Evolutionary conservation across 2,797 vertebrate genomes (phyloP).

Genomic region (Chromis chromis): DNA sequence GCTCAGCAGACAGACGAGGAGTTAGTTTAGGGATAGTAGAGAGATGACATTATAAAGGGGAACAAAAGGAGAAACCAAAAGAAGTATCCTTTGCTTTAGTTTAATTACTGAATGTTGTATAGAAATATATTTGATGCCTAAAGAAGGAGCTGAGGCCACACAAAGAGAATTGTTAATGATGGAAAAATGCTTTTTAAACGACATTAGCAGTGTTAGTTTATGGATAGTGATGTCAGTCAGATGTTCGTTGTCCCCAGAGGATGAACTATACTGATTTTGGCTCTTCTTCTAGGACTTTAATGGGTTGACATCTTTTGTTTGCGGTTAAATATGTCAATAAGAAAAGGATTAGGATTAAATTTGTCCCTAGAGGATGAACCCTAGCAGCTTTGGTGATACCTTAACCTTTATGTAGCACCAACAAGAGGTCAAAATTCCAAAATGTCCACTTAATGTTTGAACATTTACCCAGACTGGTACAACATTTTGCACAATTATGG

Average conservation of each 20-base stretch:
- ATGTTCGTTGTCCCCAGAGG: too few species aligned
- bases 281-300: too few species aligned
- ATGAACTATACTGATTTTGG: too few species aligned
- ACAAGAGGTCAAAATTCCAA: too few species aligned
- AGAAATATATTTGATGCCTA: not conserved
- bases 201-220: too few species aligned
- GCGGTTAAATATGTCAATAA: not conserved
- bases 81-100: not conserved
- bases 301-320: not conserved
- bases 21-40: not conserved
- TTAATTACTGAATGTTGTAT: not conserved
- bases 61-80: not conserved
- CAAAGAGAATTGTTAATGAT: not conserved
- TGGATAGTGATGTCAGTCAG: too few species aligned
- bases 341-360: not conserved
- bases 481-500: too few species aligned
- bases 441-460: too few species aligned
- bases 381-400: not conserved
- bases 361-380: not conserved
- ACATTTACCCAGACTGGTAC: too few species aligned
- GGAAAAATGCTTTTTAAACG: not conserved
- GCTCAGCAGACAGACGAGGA: conserved; percentile 2
- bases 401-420: too few species aligned
- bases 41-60: not conserved
- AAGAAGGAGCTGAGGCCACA: not conserved